These are phyloP conservation scores for Sarcophaga bullata DNA, from an alignment of 1,140 invertebrate genomes.

Conservation along the genomic window DNA sequence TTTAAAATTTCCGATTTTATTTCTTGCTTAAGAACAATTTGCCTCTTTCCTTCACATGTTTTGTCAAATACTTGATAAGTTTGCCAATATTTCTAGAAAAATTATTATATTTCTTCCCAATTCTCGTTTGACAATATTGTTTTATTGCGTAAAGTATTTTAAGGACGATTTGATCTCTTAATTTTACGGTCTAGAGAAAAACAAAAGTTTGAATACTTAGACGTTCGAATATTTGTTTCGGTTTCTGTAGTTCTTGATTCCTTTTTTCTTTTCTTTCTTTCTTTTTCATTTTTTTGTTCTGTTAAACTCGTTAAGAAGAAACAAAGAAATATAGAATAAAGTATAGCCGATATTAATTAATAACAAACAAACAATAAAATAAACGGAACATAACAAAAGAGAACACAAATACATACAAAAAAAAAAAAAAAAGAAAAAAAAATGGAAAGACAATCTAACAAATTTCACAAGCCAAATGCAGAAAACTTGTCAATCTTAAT, in stretches of 20 bases:
- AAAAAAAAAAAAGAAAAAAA: neutral
- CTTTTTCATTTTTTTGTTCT: neutral
- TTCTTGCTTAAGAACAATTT: too few species aligned
- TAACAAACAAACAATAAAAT: neutral
- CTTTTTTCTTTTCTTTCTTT: neutral
- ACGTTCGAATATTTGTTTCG: too few species aligned
- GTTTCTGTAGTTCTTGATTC: too few species aligned
- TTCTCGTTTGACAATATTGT: neutral
- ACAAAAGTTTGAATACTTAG: neutral
- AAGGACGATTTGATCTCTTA: too few species aligned
- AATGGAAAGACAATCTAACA: neutral
- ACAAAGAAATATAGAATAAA: neutral
- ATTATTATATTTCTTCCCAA: too few species aligned
- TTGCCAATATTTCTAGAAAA: too few species aligned
- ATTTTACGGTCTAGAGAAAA: neutral
- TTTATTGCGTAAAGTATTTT: neutral
- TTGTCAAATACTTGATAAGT: neutral
- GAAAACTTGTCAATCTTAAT: slow-evolving; percentile 3
- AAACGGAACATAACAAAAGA: neutral
- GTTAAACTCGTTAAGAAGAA: neutral
- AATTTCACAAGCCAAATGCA: neutral
- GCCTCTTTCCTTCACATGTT: too few species aligned
- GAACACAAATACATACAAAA: neutral
- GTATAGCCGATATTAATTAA: slow-evolving; percentile 4
- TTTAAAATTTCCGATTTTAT: too few species aligned